Evolutionary conservation across 2,888 invertebrate species (phyloP), one percentile per base, ranked within the genome.

Genomic region (Peribatodes rhomboidaria): DNA sequence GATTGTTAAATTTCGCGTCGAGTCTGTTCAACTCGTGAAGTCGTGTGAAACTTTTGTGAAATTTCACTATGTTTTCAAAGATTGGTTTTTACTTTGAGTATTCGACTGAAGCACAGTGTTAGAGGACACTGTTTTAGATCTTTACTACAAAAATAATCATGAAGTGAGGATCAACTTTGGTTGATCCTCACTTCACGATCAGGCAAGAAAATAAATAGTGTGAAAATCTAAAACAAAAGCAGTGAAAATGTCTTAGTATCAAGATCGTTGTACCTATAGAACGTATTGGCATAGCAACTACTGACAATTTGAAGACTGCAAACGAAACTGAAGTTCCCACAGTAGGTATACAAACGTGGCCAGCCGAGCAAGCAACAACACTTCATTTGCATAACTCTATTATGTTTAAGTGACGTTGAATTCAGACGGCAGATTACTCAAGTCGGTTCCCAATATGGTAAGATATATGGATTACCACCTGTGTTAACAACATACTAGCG

Each of bases 321-420:
- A 56, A 56, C 35, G 20, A 37, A 44, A n/a, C 55, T 20, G 2
- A 56, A 61, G 46, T 63, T 52, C 57, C 52, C 57, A 52, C 57
- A 52, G 39, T 27, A 27, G 18, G 18, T 50, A 35, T 22, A 42
- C n/a, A n/a, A n/a, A n/a, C 22, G 49, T 59, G 64, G 35, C 14
- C 49, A 55, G 31, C 49, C 58, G 27, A 58, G 54, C 50, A 31
- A 49, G 35, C 27, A 63, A 42, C 37, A 37, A 42, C 11, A 47
- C 31, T 20, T 41, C 20, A 58, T 64, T 54, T 58, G 54, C 59
- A 64, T 52, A 11, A 35, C 7, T 41, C 16, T 22, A n/a, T 33
- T 37, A 35, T 42, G 20, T 49, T 39, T 55, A 20, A 4, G 37
- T 52, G 58, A 27, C 31, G 35, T 42, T 16, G 16, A 44, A 50